phyloP scores from a whole-genome alignment of 2,888 invertebrate species.

The Allacma fusca region DNA sequence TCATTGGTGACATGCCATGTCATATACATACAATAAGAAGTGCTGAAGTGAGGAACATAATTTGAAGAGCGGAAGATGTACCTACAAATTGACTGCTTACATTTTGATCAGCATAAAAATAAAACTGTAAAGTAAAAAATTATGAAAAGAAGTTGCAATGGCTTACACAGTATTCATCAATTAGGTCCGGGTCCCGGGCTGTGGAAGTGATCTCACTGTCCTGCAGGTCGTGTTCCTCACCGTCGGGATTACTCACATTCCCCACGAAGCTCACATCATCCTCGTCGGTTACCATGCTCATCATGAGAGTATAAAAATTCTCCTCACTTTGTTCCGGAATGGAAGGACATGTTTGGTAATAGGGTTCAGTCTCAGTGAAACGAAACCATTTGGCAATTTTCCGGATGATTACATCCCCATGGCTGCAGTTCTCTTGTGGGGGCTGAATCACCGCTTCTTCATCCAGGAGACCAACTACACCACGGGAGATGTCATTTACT shows the following conservation, averaged over 20 bases:
- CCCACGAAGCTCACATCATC: constrained; percentile 52
- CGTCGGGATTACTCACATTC: constrained; percentile 53
- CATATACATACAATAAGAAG: too few species aligned
- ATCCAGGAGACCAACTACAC: constrained; percentile 23
- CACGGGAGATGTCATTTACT: constrained; percentile 43
- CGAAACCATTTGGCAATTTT: constrained; percentile 57
- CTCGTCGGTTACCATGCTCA: constrained; percentile 40
- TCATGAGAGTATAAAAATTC: constrained; percentile 37
- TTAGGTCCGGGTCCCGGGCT: constrained; percentile 43
- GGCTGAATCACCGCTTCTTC: background rate
- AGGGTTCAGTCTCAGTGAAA: constrained; percentile 41
- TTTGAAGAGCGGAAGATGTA: too few species aligned
- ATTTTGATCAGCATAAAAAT: background rate
- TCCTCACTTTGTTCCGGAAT: constrained; percentile 40
- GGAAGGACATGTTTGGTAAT: constrained; percentile 10
- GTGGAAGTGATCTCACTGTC: constrained; percentile 53
- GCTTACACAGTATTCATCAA: constrained; percentile 61
- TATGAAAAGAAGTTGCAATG: too few species aligned
- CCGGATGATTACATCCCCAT: background rate
- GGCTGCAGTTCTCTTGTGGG: background rate
- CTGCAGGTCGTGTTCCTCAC: constrained; percentile 47
- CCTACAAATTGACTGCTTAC: background rate
- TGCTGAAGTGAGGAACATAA: too few species aligned
- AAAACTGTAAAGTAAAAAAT: too few species aligned
- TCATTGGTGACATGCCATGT: too few species aligned